phyloP scores from a whole-genome alignment of 1,140 invertebrate species.

The Augochlora pura region DNA sequence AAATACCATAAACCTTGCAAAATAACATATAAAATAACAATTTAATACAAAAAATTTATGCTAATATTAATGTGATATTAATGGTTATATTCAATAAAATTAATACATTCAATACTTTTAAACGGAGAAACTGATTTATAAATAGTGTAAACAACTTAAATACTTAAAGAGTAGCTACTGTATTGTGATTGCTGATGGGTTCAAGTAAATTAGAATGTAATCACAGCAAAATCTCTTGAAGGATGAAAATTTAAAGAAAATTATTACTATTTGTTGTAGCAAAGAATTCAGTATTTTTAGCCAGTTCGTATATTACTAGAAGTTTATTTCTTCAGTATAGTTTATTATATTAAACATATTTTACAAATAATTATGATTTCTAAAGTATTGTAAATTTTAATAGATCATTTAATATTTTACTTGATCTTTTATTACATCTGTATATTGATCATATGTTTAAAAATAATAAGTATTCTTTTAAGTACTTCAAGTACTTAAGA shows the following conservation, averaged over 20 bases:
- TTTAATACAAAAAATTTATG: constrained; percentile 13
- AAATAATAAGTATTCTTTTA: background rate
- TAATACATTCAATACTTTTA: background rate
- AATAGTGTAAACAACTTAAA: constrained; percentile 7
- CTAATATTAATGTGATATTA: background rate
- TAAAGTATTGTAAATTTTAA: background rate
- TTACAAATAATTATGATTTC: background rate
- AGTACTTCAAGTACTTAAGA: constrained; percentile 13
- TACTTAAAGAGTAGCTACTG: background rate
- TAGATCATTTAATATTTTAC: background rate
- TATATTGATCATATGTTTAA: constrained; percentile 6
- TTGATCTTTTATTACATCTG: constrained; percentile 13
- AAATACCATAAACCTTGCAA: constrained; percentile 30
- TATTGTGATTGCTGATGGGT: background rate
- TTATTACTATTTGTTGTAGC: background rate
- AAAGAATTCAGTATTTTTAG: background rate
- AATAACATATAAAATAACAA: constrained; percentile 20
- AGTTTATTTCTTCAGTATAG: background rate
- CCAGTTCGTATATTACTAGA: background rate
- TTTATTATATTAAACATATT: background rate
- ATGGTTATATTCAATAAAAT: background rate
- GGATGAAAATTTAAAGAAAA: background rate
- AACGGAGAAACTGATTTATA: background rate
- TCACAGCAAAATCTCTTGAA: background rate
- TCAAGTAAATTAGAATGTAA: background rate